These are phyloP conservation scores for Tetramorium simillimum DNA, from an alignment of 1,140 invertebrate species.

Conservation along the genomic window DNA sequence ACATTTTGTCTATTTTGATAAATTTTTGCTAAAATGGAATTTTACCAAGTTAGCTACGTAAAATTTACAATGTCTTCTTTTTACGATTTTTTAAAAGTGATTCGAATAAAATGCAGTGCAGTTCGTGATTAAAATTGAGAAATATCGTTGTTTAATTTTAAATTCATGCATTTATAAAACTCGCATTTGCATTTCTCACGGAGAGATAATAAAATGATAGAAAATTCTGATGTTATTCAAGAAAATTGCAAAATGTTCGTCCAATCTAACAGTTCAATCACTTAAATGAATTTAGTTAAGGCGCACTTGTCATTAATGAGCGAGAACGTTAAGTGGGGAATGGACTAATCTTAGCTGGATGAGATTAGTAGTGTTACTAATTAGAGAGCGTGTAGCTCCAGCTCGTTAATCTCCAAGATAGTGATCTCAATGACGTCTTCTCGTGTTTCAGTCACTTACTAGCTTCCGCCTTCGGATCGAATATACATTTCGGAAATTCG, in stretches of 20 bases:
- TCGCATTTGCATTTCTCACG: not conserved
- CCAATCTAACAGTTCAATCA: not conserved
- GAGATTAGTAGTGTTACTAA: slow-evolving; percentile 9
- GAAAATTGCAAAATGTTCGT: not conserved
- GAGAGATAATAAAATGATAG: not conserved
- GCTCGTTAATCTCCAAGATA: slow-evolving; percentile 14
- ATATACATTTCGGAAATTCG: not conserved
- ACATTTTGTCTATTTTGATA: not conserved
- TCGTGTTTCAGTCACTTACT: not conserved
- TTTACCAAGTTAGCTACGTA: not conserved
- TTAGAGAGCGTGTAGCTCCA: not conserved
- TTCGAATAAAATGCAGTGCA: not conserved
- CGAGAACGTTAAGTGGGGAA: not conserved
- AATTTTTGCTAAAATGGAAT: not conserved
- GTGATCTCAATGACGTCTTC: not conserved
- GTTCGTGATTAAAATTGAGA: not conserved
- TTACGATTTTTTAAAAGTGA: not conserved
- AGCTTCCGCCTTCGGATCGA: not conserved
- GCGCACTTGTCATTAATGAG: slow-evolving; percentile 7
- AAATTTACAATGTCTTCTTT: not conserved
- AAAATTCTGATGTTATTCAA: not conserved
- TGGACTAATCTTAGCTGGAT: not conserved
- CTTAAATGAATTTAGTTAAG: not conserved
- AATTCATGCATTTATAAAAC: slow-evolving; percentile 4
- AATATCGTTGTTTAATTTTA: not conserved